These are phyloP conservation scores for Cryptosula pallasiana DNA, from an alignment of 2,888 invertebrate species.

Conservation along the genomic window DNA sequence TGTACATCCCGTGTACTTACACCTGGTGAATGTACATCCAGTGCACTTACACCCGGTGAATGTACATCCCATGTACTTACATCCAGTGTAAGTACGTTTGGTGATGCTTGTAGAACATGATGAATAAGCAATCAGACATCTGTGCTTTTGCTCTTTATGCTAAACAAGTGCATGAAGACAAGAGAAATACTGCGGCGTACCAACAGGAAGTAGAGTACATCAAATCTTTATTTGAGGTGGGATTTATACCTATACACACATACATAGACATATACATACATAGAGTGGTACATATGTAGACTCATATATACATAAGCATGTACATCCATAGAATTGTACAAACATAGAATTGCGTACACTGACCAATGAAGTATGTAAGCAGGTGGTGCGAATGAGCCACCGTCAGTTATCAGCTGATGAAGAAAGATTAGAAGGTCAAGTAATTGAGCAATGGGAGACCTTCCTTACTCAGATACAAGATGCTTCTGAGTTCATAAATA, in stretches of 20 bases:
- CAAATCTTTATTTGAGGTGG: slow-evolving; percentile 50
- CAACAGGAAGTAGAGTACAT: slow-evolving; percentile 49
- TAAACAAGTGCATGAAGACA: slow-evolving; percentile 43
- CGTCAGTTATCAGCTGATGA: slow-evolving; percentile 46
- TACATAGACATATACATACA: too few species aligned
- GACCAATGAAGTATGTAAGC: too few species aligned
- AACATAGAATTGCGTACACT: too few species aligned
- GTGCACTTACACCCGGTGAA: too few species aligned
- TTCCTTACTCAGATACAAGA: slow-evolving; percentile 49
- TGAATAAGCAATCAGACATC: slow-evolving; percentile 40
- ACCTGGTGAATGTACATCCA: too few species aligned
- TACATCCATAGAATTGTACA: too few species aligned
- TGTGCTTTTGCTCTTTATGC: slow-evolving; percentile 48
- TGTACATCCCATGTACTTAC: too few species aligned
- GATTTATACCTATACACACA: neutral
- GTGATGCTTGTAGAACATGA: slow-evolving; percentile 47
- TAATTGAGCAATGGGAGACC: slow-evolving; percentile 44
- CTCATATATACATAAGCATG: neutral
- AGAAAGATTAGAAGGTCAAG: slow-evolving; percentile 44
- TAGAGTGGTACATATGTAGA: too few species aligned
- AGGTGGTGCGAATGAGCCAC: slow-evolving; percentile 49
- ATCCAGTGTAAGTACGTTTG: too few species aligned
- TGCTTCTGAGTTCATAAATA: slow-evolving; percentile 49
- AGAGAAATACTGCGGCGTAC: slow-evolving; percentile 42
- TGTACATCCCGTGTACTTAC: too few species aligned